A percentile compares a stretch with the other conserved stretches of the same genome.
Evolutionary conservation across 64 coral and sea anemone species (phyloP).

Genomic region (Hydrozoanthus tunicans): DNA sequence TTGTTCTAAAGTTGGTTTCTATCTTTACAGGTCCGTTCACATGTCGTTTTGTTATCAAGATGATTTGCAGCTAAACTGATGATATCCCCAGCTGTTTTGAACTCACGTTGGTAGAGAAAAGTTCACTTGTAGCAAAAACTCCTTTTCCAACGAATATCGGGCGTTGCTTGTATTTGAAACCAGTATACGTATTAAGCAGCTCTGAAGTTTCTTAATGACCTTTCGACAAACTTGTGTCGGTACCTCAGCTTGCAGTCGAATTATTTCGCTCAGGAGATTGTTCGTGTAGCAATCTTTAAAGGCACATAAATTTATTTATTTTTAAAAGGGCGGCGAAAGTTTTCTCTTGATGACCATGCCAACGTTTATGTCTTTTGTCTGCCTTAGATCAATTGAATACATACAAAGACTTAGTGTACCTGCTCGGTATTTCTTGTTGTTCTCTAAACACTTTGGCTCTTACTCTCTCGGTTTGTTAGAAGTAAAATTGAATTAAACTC

Average conservation of each 20-base stretch:
- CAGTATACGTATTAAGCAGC: neutral
- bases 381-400: neutral
- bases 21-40: too few relatives aligned
- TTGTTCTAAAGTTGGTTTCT: too few relatives aligned
- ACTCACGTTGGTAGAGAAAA: neutral
- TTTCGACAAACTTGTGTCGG: neutral
- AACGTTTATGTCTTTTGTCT: neutral
- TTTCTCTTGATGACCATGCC: neutral
- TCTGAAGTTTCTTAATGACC: neutral
- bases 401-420: neutral
- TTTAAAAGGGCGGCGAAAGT: neutral
- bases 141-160: neutral
- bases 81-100: too few relatives aligned
- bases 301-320: neutral
- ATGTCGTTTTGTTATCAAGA: too few relatives aligned
- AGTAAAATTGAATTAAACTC: too few relatives aligned
- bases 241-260: too few relatives aligned
- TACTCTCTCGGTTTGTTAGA: neutral
- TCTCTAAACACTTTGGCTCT: neutral
- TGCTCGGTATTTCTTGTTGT: neutral
- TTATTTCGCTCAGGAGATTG: neutral
- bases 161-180: neutral
- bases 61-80: too few relatives aligned
- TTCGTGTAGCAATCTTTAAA: neutral
- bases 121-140: neutral